Conservation (phyloP, 2,797 vertebrate species). For the Eupleurogrammus muticus region DNA sequence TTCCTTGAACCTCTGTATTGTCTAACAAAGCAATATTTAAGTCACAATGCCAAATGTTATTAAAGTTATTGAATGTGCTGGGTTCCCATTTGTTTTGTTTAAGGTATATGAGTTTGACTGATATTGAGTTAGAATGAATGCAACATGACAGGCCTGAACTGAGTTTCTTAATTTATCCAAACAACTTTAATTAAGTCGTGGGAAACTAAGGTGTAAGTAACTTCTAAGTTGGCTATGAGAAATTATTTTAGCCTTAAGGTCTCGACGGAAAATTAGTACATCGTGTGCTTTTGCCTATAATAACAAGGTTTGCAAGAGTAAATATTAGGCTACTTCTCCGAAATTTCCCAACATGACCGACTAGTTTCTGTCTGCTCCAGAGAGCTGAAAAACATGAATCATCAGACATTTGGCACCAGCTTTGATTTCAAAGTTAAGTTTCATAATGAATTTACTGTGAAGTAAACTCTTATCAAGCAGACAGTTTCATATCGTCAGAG, state of each 20-base stretch:
- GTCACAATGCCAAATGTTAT: neutral
- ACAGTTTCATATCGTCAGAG: conserved; percentile 20
- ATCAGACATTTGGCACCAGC: conserved; percentile 29
- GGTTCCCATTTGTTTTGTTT: too few species aligned
- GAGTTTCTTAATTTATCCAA: conserved; percentile 8
- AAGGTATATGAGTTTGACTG: neutral
- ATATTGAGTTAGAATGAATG: neutral
- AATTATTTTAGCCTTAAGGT: conserved; percentile 6
- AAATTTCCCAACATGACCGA: conserved; percentile 33
- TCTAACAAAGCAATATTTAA: neutral
- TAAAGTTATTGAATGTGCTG: neutral
- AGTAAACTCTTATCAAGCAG: conserved; percentile 46
- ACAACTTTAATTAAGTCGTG: conserved; percentile 6
- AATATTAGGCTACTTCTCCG: conserved; percentile 21
- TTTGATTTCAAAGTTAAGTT: conserved; percentile 27
- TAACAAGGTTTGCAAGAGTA: conserved; percentile 20
- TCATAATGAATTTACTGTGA: conserved; percentile 53
- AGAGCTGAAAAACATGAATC: conserved; percentile 46
- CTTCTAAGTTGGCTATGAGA: neutral
- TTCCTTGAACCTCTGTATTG: neutral
- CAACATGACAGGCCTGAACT: conserved; percentile 13
- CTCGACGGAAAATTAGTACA: conserved; percentile 9
- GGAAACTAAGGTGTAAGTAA: neutral
- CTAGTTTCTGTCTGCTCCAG: conserved; percentile 32
- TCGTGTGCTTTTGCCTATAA: conserved; percentile 20